Conservation (phyloP, 1,140 invertebrate species). For the Drosophila gunungcola region DNA sequence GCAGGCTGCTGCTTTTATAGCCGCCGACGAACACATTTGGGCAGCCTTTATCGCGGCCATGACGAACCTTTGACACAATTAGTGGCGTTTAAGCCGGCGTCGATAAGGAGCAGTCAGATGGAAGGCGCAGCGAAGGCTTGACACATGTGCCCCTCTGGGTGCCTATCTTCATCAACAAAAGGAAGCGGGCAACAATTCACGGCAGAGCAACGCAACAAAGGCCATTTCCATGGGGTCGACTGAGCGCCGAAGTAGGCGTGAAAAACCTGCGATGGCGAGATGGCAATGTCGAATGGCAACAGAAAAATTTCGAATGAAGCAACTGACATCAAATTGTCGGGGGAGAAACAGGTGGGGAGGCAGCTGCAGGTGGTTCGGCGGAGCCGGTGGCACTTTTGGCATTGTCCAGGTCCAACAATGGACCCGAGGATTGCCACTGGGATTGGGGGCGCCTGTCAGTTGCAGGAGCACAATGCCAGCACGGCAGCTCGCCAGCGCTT, state of each 20-base stretch:
- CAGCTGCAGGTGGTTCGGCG: not conserved
- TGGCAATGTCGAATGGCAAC: conserved; percentile 22
- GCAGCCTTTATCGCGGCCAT: conserved; percentile 23
- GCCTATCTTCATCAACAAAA: conserved; percentile 41
- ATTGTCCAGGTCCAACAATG: conserved; percentile 71
- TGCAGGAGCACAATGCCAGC: conserved; percentile 59
- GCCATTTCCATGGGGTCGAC: conserved; percentile 46
- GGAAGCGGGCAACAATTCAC: conserved; percentile 50
- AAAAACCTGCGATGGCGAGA: conserved; percentile 57
- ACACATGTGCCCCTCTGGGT: conserved; percentile 48
- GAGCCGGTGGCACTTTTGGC: conserved; percentile 24
- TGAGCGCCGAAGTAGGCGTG: conserved; percentile 60
- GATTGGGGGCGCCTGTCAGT: conserved; percentile 49
- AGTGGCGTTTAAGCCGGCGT: conserved; percentile 42
- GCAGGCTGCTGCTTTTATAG: conserved; percentile 59
- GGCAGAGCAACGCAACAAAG: conserved; percentile 50
- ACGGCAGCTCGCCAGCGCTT: conserved; percentile 21
- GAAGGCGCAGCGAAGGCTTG: conserved; percentile 46
- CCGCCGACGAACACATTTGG: conserved; percentile 6
- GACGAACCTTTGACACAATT: conserved; percentile 72
- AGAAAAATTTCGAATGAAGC: conserved; percentile 58
- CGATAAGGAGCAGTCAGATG: conserved; percentile 56
- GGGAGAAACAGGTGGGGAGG: not conserved
- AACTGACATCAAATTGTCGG: conserved; percentile 63
- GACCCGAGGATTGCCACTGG: conserved; percentile 28